A percentile compares a stretch with the other conserved stretches of the same genome.
Conservation (phyloP, 2,113 vertebrate species). For the Tachysurus vachellii region DNA sequence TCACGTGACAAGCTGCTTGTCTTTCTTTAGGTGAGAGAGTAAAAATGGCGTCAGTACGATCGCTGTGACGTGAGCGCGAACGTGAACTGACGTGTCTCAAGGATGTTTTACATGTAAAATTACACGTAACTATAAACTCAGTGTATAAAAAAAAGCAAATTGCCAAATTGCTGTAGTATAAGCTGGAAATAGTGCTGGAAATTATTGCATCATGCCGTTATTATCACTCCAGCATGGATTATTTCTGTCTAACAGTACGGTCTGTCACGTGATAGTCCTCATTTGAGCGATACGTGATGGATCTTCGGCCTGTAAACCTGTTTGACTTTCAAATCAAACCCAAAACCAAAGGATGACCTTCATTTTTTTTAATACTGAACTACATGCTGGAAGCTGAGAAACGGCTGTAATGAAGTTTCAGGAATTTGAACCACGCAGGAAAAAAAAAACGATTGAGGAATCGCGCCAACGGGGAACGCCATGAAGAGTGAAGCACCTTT, state of each 20-base stretch:
- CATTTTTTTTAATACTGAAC: slow-evolving; percentile 72
- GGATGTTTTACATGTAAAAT: neutral
- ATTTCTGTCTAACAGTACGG: neutral
- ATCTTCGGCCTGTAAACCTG: slow-evolving; percentile 70
- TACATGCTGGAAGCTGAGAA: slow-evolving; percentile 69
- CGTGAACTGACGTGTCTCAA: neutral
- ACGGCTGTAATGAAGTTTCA: slow-evolving; percentile 70
- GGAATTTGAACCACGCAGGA: slow-evolving; percentile 67
- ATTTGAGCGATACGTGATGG: slow-evolving; percentile 57
- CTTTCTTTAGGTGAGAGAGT: too few relatives aligned
- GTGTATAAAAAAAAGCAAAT: too few relatives aligned
- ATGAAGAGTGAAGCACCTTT: slow-evolving; percentile 63
- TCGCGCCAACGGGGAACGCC: slow-evolving; percentile 69
- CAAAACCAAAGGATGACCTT: slow-evolving; percentile 72
- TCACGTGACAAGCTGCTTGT: neutral
- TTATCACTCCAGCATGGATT: neutral
- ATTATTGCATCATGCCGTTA: neutral
- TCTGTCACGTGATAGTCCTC: slow-evolving; percentile 37
- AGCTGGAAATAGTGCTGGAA: neutral
- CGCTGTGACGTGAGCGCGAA: neutral
- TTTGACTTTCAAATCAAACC: slow-evolving; percentile 79
- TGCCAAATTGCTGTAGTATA: neutral
- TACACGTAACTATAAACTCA: neutral
- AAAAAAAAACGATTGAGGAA: slow-evolving; percentile 67
- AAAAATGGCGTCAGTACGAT: neutral